Conservation (phyloP, 2,113 vertebrate species). For the Ursus arctos region DNA sequence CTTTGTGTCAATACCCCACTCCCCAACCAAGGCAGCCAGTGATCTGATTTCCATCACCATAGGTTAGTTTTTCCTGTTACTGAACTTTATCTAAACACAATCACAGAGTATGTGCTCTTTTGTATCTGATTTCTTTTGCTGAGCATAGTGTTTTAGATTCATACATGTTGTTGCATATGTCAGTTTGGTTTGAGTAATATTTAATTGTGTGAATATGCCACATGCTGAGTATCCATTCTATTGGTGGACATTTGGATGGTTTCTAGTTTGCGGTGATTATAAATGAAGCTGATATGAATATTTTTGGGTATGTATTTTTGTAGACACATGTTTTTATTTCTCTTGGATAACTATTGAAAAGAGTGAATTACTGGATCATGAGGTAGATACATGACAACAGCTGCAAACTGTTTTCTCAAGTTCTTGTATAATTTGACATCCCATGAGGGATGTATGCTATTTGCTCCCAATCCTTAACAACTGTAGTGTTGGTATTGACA, state of each 20-base stretch:
- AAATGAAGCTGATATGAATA: neutral
- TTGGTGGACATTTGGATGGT: neutral
- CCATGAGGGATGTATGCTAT: neutral
- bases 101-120: neutral
- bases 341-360: neutral
- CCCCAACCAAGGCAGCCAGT: neutral
- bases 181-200: neutral
- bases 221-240: neutral
- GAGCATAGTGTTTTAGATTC: neutral
- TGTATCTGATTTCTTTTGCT: neutral
- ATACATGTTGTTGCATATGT: neutral
- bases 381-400: neutral
- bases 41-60: neutral
- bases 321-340: neutral
- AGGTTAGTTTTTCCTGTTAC: neutral
- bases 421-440: conserved; percentile 15
- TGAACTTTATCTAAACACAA: neutral
- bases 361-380: neutral
- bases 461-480: neutral
- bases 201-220: neutral
- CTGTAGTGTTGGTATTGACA: neutral
- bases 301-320: neutral
- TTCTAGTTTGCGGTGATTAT: neutral
- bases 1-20: neutral
- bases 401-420: neutral